These are phyloP conservation scores for Lithophane semibrunnea DNA, from an alignment of 2,888 invertebrate genomes.

Conservation along the genomic window DNA sequence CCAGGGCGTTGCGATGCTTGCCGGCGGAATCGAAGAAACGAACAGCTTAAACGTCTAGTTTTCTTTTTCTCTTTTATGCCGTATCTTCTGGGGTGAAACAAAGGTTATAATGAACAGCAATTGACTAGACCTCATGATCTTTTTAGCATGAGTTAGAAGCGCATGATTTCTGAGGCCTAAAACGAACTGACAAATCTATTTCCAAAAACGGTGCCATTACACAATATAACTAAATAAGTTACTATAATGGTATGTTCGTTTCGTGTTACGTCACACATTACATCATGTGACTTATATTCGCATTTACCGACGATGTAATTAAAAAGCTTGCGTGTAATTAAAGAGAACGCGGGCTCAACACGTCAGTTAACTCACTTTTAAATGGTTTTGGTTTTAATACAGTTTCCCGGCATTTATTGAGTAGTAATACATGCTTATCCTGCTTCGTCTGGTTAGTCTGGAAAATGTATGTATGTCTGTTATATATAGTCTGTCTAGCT, in stretches of 20 bases:
- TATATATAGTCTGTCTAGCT: no score
- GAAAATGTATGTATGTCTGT: not conserved
- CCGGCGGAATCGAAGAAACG: no score
- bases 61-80: no score
- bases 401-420: slow-evolving; percentile 30
- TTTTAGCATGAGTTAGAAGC: no score
- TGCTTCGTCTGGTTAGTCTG: not conserved
- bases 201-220: not conserved
- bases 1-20: no score
- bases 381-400: slow-evolving; percentile 39
- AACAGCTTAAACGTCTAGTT: not conserved
- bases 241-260: slow-evolving; percentile 13
- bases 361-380: slow-evolving; percentile 16
- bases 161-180: not conserved
- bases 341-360: slow-evolving; percentile 39
- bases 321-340: slow-evolving; percentile 59
- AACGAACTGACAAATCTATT: not conserved
- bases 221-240: slow-evolving; percentile 20
- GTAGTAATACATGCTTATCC: not conserved
- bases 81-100: no score
- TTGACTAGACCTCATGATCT: no score
- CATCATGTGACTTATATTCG: slow-evolving; percentile 31
- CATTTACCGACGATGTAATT: slow-evolving; percentile 48
- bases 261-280: slow-evolving; percentile 30
- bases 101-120: no score